phyloP scores from a whole-genome alignment of 35 echinoderm and acorn worm species.

The Apostichopus parvimensis region DNA sequence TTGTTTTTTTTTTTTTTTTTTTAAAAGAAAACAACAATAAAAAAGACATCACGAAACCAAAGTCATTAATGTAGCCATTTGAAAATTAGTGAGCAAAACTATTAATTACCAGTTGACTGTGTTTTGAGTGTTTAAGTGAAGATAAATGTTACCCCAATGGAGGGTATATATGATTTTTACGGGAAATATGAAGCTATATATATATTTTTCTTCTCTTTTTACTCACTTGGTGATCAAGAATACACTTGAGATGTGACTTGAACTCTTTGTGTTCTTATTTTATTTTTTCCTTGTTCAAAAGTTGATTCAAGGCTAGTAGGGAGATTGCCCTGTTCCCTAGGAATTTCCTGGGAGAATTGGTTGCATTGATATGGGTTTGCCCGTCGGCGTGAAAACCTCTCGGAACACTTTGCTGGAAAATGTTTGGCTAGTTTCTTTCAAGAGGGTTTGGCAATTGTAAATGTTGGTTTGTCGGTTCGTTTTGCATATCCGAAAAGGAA shows the following conservation, averaged over 20 bases:
- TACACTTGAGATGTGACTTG: background rate
- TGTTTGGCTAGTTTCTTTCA: conserved; percentile 16
- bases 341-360: conserved; percentile 37
- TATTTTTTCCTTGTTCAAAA: background rate
- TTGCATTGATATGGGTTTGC: conserved; percentile 58
- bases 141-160: no score
- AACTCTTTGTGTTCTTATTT: background rate
- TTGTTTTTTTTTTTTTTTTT: no score
- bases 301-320: conserved; percentile 18
- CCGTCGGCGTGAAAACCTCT: conserved; percentile 32
- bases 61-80: no score
- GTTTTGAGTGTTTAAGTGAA: no score
- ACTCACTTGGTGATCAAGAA: background rate
- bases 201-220: background rate
- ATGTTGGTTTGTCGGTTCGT: background rate
- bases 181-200: background rate
- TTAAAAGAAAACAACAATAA: no score
- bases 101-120: no score
- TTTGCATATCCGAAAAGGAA: conserved; percentile 41
- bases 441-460: conserved; percentile 17
- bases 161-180: background rate
- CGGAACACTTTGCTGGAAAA: conserved; percentile 45
- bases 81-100: no score
- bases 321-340: conserved; percentile 16
- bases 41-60: no score